Conservation (phyloP, 2,888 invertebrate genomes). For the Luperina testacea region DNA sequence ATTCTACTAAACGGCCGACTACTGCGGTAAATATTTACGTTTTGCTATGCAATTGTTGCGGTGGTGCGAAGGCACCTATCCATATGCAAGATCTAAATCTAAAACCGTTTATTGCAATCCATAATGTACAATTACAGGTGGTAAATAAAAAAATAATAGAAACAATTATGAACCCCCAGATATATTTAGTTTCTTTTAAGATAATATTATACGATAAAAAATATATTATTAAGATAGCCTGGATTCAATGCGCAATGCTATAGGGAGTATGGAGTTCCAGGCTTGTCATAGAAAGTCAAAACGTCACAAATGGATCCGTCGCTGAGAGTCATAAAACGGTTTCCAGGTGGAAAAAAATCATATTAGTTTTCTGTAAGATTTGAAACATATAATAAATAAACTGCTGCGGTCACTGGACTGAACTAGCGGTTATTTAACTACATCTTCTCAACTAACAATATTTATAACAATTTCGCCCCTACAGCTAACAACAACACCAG, state of each 20-base stretch:
- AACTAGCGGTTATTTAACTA: too few relatives aligned
- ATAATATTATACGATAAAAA: too few relatives aligned
- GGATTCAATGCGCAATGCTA: background rate
- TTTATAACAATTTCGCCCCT: slow-evolving; percentile 21
- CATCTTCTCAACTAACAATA: background rate
- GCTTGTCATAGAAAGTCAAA: background rate
- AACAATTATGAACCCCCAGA: too few relatives aligned
- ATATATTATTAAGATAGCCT: background rate
- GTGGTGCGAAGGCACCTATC: background rate
- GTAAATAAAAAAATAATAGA: too few relatives aligned
- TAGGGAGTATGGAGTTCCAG: background rate
- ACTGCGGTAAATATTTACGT: slow-evolving; percentile 77
- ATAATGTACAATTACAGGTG: too few relatives aligned
- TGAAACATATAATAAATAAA: background rate
- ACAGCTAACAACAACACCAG: slow-evolving; percentile 80
- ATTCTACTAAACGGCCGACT: slow-evolving; percentile 81
- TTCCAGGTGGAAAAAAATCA: too few relatives aligned
- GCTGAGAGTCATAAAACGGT: background rate
- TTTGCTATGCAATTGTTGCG: background rate
- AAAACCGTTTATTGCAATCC: too few relatives aligned
- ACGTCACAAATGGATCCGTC: background rate
- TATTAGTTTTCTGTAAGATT: too few relatives aligned
- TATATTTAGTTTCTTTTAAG: too few relatives aligned
- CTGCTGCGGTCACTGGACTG: background rate
- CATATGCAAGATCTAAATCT: background rate